Conservation (phyloP, 2,888 invertebrate species). For the Apamea anceps region DNA sequence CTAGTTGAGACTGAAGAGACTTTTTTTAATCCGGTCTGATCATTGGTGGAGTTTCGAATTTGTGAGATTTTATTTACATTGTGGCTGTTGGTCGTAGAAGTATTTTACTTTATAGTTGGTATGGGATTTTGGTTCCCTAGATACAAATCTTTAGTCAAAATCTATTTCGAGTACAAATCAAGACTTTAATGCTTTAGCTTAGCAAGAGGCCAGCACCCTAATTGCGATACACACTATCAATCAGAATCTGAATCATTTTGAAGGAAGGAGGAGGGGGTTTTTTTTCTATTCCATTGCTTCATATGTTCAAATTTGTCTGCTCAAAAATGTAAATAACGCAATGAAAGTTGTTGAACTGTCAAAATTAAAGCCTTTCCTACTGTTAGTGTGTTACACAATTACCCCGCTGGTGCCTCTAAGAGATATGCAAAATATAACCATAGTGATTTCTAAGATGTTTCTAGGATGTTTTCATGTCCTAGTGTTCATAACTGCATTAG, state of each 20-base stretch:
- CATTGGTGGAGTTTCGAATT: slow-evolving; percentile 6
- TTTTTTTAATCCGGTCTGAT: slow-evolving; percentile 45
- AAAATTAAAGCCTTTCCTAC: too few species aligned
- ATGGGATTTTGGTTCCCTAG: too few species aligned
- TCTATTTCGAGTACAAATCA: not conserved
- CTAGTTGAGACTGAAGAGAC: slow-evolving; percentile 34
- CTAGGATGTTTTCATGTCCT: not conserved
- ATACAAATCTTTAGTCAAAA: not conserved
- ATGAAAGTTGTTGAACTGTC: not conserved
- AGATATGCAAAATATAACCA: not conserved
- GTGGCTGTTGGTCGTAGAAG: not conserved
- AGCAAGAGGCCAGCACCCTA: not conserved
- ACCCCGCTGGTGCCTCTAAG: not conserved
- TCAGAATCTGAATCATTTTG: not conserved
- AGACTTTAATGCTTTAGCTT: not conserved
- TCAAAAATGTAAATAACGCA: not conserved
- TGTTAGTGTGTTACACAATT: not conserved
- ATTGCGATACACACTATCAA: not conserved
- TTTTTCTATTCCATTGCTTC: not conserved
- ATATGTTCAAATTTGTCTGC: not conserved
- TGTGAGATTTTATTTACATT: slow-evolving; percentile 7
- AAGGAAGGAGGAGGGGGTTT: too few species aligned
- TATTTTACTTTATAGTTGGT: too few species aligned
- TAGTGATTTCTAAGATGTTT: not conserved
- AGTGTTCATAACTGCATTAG: not conserved